Percentiles rank a stretch among this genome's conserved stretches.
These are phyloP conservation scores for Coccyzus lansbergi DNA, from an alignment of 2,797 vertebrate genomes.

Conservation along the genomic window DNA sequence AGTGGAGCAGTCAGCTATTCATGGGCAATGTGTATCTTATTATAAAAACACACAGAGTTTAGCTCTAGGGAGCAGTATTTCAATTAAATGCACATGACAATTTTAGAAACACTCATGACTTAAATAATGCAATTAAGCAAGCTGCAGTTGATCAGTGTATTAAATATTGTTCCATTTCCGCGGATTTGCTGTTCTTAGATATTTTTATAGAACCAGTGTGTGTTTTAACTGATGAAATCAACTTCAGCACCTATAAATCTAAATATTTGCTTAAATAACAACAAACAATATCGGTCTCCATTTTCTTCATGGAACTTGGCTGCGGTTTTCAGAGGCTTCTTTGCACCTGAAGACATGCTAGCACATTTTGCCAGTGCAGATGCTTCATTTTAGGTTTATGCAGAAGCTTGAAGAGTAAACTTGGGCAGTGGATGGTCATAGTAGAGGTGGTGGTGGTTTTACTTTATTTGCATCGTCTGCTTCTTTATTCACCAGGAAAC, in stretches of 20 bases:
- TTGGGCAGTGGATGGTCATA: not conserved
- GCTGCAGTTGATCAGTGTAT: conserved; percentile 23
- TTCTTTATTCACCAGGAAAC: not conserved
- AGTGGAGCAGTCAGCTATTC: not conserved
- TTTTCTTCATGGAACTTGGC: not conserved
- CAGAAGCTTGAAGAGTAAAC: not conserved
- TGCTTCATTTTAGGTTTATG: not conserved
- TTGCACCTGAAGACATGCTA: not conserved
- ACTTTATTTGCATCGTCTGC: too few relatives aligned
- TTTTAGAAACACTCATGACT: conserved; percentile 34
- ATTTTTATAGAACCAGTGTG: not conserved
- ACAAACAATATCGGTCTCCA: not conserved
- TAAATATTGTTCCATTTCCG: conserved; percentile 20
- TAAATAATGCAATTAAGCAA: conserved; percentile 48
- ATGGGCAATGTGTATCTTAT: conserved; percentile 2
- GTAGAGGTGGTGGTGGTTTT: not conserved
- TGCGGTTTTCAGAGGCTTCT: not conserved
- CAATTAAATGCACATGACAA: conserved; percentile 50
- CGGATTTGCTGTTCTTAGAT: not conserved
- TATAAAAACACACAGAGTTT: conserved; percentile 45
- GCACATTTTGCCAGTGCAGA: not conserved
- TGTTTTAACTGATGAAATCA: not conserved
- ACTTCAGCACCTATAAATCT: not conserved
- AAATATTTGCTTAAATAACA: not conserved
- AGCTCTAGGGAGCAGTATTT: conserved; percentile 35